phyloP scores from a whole-genome alignment of 2,113 vertebrate species.

The Aspiorhynchus laticeps region DNA sequence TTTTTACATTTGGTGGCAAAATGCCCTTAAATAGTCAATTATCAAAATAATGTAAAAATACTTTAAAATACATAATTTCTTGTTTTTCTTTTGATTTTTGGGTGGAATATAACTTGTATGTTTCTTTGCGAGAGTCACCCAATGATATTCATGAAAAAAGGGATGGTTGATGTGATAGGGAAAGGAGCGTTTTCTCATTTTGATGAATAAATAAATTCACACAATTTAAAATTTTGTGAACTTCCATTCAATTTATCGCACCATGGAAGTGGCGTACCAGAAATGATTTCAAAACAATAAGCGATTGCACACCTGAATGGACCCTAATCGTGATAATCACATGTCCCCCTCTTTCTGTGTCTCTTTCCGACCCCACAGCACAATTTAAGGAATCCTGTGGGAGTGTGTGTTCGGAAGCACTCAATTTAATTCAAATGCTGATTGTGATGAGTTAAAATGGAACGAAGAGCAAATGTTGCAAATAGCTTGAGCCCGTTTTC shows the following conservation, averaged over 20 bases:
- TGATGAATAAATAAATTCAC: constrained; percentile 13
- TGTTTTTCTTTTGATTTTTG: not conserved
- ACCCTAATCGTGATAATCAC: not conserved
- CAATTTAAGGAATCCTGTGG: not conserved
- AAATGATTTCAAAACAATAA: constrained; percentile 20
- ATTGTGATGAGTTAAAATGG: not conserved
- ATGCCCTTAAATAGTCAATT: not conserved
- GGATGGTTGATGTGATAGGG: not conserved
- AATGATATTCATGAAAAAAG: not conserved
- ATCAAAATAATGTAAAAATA: not conserved
- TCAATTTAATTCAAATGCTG: not conserved
- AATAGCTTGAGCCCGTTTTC: not conserved
- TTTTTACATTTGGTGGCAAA: not conserved
- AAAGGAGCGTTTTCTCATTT: not conserved
- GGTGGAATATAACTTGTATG: not conserved
- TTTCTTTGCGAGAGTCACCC: not conserved
- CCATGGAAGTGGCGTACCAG: not conserved
- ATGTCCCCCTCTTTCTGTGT: not conserved
- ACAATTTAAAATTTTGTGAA: not conserved
- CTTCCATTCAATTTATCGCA: not conserved
- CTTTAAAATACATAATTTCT: not conserved
- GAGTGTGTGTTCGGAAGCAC: not conserved
- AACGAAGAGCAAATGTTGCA: constrained; percentile 19
- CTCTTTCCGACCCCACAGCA: not conserved
- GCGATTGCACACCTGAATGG: not conserved